phyloP scores from a whole-genome alignment of 2,888 invertebrate genomes.

The Eledona agricola region DNA sequence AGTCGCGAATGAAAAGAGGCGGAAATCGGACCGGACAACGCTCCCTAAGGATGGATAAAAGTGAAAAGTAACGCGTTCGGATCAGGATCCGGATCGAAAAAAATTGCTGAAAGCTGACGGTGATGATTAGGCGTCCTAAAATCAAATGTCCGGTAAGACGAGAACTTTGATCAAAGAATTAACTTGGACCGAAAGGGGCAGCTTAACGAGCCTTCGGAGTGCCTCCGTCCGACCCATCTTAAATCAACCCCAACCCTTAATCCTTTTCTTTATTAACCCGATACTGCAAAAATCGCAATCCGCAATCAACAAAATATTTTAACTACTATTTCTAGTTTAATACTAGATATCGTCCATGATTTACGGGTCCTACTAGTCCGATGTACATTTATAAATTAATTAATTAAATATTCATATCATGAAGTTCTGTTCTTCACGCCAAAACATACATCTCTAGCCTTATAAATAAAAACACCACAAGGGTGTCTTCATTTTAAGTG shows the following conservation, averaged over 20 bases:
- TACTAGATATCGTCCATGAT: too few relatives aligned
- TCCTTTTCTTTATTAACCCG: slow-evolving; percentile 11
- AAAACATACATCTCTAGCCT: too few relatives aligned
- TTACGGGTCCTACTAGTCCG: too few relatives aligned
- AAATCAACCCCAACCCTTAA: slow-evolving; percentile 22
- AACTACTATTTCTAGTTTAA: too few relatives aligned
- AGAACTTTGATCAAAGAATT: slow-evolving; percentile 42
- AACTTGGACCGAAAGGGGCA: slow-evolving; percentile 47
- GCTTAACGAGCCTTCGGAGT: slow-evolving; percentile 47
- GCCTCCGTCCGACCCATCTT: slow-evolving; percentile 44
- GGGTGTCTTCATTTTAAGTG: too few relatives aligned
- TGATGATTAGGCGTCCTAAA: slow-evolving; percentile 47
- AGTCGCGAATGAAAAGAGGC: slow-evolving; percentile 56
- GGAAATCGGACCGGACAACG: slow-evolving; percentile 58
- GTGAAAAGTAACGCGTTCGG: slow-evolving; percentile 60
- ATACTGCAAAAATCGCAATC: slow-evolving; percentile 14
- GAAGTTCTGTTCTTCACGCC: too few relatives aligned
- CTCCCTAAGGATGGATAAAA: slow-evolving; percentile 63
- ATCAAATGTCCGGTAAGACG: slow-evolving; percentile 44
- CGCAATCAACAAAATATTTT: too few relatives aligned
- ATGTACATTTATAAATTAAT: too few relatives aligned
- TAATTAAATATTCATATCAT: too few relatives aligned
- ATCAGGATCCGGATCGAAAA: slow-evolving; percentile 43
- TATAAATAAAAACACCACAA: too few relatives aligned
- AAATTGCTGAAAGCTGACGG: slow-evolving; percentile 41